phyloP scores from a whole-genome alignment of 1,140 invertebrate genomes.

The Arctopsyche grandis region DNA sequence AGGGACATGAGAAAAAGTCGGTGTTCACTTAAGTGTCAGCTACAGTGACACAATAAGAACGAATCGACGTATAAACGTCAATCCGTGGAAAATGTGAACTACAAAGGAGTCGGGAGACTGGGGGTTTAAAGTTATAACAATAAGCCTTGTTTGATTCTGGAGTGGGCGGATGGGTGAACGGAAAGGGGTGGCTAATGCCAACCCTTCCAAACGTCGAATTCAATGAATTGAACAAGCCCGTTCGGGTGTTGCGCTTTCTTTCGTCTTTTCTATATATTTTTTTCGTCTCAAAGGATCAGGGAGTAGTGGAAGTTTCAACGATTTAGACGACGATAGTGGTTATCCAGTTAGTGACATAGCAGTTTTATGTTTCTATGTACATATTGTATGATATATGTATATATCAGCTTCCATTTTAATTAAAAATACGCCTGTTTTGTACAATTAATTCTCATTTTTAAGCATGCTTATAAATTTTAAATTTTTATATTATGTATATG shows the following conservation, averaged over 20 bases:
- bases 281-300: background rate
- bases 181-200: constrained; percentile 31
- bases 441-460: too few relatives aligned
- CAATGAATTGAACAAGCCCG: constrained; percentile 50
- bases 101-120: constrained; percentile 2
- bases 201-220: constrained; percentile 51
- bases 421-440: too few relatives aligned
- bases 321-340: constrained; percentile 19
- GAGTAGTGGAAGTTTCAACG: background rate
- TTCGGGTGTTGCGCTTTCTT: constrained; percentile 41
- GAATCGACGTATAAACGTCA: constrained; percentile 44
- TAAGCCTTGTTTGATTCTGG: constrained; percentile 46
- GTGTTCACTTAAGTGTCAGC: background rate
- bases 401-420: too few relatives aligned
- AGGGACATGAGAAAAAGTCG: background rate
- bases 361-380: background rate
- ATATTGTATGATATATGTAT: too few relatives aligned
- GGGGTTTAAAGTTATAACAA: constrained; percentile 43
- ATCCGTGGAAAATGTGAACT: constrained; percentile 37
- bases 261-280: constrained; percentile 20
- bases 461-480: too few relatives aligned
- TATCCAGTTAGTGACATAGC: constrained; percentile 14
- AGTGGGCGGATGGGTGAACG: background rate
- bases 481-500: too few relatives aligned
- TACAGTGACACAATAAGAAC: constrained; percentile 27